phyloP scores from a whole-genome alignment of 2,888 invertebrate genomes.

The Idaea straminata region DNA sequence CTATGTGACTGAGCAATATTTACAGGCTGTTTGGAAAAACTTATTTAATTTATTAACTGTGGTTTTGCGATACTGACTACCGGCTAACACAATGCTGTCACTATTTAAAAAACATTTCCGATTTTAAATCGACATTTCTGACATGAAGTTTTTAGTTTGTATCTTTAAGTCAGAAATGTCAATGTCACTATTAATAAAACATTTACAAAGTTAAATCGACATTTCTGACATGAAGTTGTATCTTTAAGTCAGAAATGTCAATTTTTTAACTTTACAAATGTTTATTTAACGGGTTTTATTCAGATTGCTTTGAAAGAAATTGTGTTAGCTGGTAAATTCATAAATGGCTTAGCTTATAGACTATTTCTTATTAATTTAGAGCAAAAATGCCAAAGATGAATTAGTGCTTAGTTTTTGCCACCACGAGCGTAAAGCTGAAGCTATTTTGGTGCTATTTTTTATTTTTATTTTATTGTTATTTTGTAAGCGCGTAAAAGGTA shows the following conservation, averaged over 20 bases:
- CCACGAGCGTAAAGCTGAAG: slow-evolving; percentile 33
- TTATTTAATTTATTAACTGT: slow-evolving; percentile 31
- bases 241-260: too few relatives aligned
- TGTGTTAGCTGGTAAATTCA: slow-evolving; percentile 16
- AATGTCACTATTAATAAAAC: too few relatives aligned
- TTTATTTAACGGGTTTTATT: neutral
- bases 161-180: too few relatives aligned
- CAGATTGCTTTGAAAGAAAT: slow-evolving; percentile 3
- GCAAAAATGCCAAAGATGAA: slow-evolving; percentile 57
- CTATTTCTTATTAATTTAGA: slow-evolving; percentile 35
- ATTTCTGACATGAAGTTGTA: too few relatives aligned
- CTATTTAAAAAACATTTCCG: neutral
- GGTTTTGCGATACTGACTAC: slow-evolving; percentile 8
- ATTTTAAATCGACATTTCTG: too few relatives aligned
- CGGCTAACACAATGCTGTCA: neutral
- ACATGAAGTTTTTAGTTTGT: too few relatives aligned
- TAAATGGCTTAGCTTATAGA: neutral
- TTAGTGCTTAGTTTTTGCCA: slow-evolving; percentile 59
- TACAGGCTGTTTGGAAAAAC: slow-evolving; percentile 52
- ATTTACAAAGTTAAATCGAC: too few relatives aligned
- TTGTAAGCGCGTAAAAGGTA: neutral
- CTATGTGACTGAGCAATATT: slow-evolving; percentile 57
- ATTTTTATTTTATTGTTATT: slow-evolving; percentile 22
- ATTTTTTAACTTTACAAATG: too few relatives aligned
- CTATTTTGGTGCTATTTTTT: slow-evolving; percentile 28